Base-by-base conservation (phyloP, 2,888 invertebrate genomes). In the Acronicta alni region DNA sequence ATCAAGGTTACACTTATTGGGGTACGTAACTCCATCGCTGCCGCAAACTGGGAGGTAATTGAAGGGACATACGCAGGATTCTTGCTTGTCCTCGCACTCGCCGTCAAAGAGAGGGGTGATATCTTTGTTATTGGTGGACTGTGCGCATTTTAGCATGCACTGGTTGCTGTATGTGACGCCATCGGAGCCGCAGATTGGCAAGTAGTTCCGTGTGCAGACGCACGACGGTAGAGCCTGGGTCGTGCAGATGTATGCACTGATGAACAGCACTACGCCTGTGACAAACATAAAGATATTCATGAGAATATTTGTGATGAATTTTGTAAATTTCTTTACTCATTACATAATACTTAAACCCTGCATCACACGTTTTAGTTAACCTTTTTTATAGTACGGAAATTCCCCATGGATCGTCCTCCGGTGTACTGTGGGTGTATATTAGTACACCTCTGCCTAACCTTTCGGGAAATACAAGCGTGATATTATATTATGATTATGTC, bases 151-250 rank as follows among this genome's bases (percentile, higher is more conserved):
- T 51, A 97, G 89, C 63, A 95, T 93, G 85, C 97, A 97, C 75
- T 74, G 58, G 89, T 96, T 97, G 76, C 89, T 91, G 89, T 97
- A 97, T 0, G 96, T 97, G 52, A 94, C 89, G 0, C 96, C 96
- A 87, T 97, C 96, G 42, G 96, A 95, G 37, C 97, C 97, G 87
- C 97, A 97, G 8, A 97, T 96, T 7, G 95, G 95, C 0, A 84
- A 23, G 51, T 75, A 63, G 68, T 82, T 72, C 45, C 77, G 62
- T 0, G 85, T 76, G 75, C 91, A 91, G 0, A 74, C 73, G 74
- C 90, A 90, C 0, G 85, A 79, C 0, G 86, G 81, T 4, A 77
- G 57, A 0, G 85, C 83, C n/a, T 80, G 42, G 2, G 72, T 54
- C 12, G 55, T 39, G 57, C 78, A 72, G 32, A 78, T 60, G 68